phyloP scores from a whole-genome alignment of 2,113 vertebrate species.

The Pyrgilauda ruficollis region DNA sequence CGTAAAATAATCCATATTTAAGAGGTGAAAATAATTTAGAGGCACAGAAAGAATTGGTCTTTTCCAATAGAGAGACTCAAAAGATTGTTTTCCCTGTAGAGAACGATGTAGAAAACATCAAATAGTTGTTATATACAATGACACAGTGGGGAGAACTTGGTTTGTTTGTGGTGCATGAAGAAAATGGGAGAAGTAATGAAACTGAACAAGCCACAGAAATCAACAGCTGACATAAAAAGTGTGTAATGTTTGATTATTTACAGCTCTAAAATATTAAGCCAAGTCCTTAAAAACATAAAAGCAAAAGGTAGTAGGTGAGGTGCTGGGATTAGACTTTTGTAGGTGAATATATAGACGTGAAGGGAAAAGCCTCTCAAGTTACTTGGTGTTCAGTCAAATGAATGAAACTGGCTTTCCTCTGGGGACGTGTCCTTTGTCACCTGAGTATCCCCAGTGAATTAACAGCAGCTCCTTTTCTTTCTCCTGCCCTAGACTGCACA shows the following conservation, averaged over 20 bases:
- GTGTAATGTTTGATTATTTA: background rate
- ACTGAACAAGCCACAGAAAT: background rate
- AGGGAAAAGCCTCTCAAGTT: background rate
- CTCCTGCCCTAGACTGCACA: background rate
- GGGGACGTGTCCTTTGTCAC: background rate
- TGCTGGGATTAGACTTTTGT: background rate
- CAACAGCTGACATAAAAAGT: background rate
- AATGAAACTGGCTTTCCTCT: background rate
- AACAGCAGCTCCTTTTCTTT: background rate
- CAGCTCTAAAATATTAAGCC: background rate
- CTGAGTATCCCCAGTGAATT: background rate
- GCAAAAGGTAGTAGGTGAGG: background rate
- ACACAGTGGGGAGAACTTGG: background rate
- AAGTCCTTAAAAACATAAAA: background rate
- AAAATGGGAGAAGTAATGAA: background rate
- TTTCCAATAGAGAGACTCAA: background rate
- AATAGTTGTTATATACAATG: background rate
- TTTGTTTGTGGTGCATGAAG: background rate
- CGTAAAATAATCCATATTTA: background rate
- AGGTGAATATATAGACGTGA: rapidly evolving
- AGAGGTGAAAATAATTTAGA: background rate
- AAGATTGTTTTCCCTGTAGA: background rate
- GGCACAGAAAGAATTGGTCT: background rate
- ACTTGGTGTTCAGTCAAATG: background rate
- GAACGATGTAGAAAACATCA: background rate